Conservation (phyloP, 2,113 vertebrate species). For the Corynorhinus townsendii region DNA sequence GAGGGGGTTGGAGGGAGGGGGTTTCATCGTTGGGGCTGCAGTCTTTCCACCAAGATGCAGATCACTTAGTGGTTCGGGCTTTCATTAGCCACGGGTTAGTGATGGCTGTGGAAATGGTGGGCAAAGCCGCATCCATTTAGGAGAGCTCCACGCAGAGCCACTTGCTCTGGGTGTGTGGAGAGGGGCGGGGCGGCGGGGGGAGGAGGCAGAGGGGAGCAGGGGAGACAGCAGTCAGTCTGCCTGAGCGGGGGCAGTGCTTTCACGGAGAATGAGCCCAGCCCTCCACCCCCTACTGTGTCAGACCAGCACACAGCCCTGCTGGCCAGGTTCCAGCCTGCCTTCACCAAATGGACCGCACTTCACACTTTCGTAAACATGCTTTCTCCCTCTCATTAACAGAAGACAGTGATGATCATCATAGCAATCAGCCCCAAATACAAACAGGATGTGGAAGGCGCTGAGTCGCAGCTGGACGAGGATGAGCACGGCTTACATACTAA, state of each 20-base stretch:
- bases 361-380: slow-evolving; percentile 75
- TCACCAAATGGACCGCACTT: slow-evolving; percentile 67
- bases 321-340: slow-evolving; percentile 78
- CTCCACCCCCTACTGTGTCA: slow-evolving; percentile 52
- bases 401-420: slow-evolving; percentile 95
- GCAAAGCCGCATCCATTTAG: neutral
- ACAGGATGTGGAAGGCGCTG: slow-evolving; percentile 90
- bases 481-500: slow-evolving; percentile 97
- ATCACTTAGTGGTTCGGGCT: neutral
- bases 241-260: slow-evolving; percentile 46
- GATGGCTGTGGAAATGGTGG: neutral
- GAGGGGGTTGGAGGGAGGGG: neutral
- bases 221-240: neutral
- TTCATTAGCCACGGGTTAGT: neutral
- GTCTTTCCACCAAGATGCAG: neutral
- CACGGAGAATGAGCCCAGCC: slow-evolving; percentile 51
- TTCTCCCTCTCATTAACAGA: slow-evolving; percentile 84
- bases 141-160: neutral
- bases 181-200: neutral
- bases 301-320: slow-evolving; percentile 72
- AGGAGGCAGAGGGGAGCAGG: neutral
- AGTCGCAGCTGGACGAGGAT: slow-evolving; percentile 84
- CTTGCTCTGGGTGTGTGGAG: neutral
- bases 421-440: slow-evolving; percentile 98
- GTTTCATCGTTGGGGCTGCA: neutral